Percentiles rank a stretch among this genome's conserved stretches.
These are phyloP conservation scores for human DNA, from an alignment of 2,113 vertebrate genomes.

Conservation along the genomic window GRCh38 chr12:28009001-28009500, in stretches of 20 bases:
- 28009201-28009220: background rate
- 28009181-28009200: background rate
- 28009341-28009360: background rate
- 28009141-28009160: background rate
- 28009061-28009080: background rate
- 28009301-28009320: background rate
- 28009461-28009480: background rate
- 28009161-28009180: background rate
- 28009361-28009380: background rate
- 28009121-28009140: background rate
- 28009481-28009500: background rate
- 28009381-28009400: background rate
- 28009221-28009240: background rate
- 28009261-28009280: background rate
- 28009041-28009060: background rate
- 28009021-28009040: background rate
- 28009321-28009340: background rate
- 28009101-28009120: background rate
- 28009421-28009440: background rate
- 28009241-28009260: background rate
- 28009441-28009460: background rate
- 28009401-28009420: background rate
- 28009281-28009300: background rate
- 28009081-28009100: background rate
- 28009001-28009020: background rate